These are phyloP conservation scores for Nothoprocta pentlandii DNA, from an alignment of 2,113 vertebrate genomes.

Conservation along the genomic window DNA sequence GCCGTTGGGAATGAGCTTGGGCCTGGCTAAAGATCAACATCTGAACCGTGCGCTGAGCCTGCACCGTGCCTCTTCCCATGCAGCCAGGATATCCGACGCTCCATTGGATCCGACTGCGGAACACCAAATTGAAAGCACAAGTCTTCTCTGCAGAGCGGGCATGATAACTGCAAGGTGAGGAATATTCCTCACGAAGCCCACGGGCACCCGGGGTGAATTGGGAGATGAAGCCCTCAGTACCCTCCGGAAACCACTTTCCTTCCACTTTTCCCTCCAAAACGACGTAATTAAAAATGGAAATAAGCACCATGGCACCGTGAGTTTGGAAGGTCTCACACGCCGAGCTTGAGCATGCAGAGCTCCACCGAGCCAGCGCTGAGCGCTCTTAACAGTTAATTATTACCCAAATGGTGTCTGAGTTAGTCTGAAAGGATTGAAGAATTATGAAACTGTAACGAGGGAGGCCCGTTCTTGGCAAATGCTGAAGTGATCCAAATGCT, in stretches of 20 bases:
- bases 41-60: background rate
- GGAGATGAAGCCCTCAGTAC: background rate
- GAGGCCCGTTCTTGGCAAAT: conserved; percentile 50
- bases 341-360: background rate
- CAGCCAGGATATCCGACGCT: background rate
- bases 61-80: background rate
- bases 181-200: background rate
- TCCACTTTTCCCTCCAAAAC: conserved; percentile 38
- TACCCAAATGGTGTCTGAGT: conserved; percentile 54
- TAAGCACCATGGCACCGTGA: background rate
- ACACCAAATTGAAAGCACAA: background rate
- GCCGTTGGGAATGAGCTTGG: background rate
- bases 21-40: background rate
- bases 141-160: background rate
- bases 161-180: background rate
- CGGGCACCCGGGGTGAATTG: background rate
- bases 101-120: background rate
- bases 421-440: conserved; percentile 6
- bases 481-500: conserved; percentile 32
- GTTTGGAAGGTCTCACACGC: background rate
- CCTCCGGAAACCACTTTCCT: conserved; percentile 35
- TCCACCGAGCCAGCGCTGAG: background rate
- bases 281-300: background rate
- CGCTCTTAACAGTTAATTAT: conserved; percentile 52
- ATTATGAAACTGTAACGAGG: conserved; percentile 53